Conservation (phyloP, 2,797 vertebrate species). For the Phoebastria nigripes region DNA sequence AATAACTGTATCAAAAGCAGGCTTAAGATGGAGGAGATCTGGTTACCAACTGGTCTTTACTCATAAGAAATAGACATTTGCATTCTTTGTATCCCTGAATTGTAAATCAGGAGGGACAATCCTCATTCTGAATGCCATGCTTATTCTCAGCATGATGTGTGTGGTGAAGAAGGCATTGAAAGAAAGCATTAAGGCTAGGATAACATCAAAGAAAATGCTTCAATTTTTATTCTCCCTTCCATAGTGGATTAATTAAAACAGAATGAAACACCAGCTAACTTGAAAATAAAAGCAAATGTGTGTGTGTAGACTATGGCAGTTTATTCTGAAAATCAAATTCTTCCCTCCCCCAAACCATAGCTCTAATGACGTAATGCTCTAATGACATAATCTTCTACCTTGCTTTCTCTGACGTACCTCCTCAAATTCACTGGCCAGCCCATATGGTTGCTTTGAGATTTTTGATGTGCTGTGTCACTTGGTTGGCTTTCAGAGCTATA, state of each 20-base stretch:
- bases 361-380: not conserved
- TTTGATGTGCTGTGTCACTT: slow-evolving; percentile 31
- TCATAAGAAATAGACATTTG: not conserved
- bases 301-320: not conserved
- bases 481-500: slow-evolving; percentile 50
- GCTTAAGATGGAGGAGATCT: not conserved
- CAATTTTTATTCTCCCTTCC: not conserved
- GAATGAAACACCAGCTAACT: not conserved
- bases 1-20: not conserved
- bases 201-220: slow-evolving; percentile 21
- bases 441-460: slow-evolving; percentile 23
- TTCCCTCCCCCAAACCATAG: not conserved
- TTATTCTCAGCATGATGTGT: slow-evolving; percentile 4
- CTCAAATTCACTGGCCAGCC: slow-evolving; percentile 13
- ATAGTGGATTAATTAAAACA: slow-evolving; percentile 19
- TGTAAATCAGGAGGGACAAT: not conserved
- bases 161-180: slow-evolving; percentile 2
- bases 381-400: not conserved
- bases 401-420: slow-evolving; percentile 32
- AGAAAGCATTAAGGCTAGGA: slow-evolving; percentile 6
- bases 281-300: slow-evolving; percentile 29
- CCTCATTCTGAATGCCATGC: slow-evolving; percentile 3
- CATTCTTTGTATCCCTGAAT: not conserved
- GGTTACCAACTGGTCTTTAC: not conserved
- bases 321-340: not conserved